Evolutionary conservation across 2,113 vertebrate species (phyloP), one percentile per base, ranked within the genome.

Genomic region (Ptilonorhynchus violaceus): DNA sequence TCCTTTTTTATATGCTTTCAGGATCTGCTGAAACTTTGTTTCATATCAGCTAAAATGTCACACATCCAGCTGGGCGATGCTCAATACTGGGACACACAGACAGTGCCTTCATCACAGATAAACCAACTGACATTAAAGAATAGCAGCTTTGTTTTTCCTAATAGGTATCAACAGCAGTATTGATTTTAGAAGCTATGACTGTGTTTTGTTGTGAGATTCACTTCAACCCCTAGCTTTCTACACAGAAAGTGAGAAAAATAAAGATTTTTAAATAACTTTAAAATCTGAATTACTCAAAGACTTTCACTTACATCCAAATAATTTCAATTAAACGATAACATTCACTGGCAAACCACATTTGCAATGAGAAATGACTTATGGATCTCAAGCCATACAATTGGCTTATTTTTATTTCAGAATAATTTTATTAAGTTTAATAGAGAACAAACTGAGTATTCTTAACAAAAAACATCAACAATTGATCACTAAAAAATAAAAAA

Each of bases 171-270:
- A 96, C 67, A 95, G 92, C 88, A 89, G 84, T 99, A 99, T 99
- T 99, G 99, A 99, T 99, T 99, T 99, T 98, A 98, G 98, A 98
- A 98, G 97, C 96, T 97, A 98, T 96, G 97, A 98, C 97, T 98
- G 97, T 95, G 94, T 97, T 98, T 98, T 97, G 98, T 97, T 97
- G 97, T 97, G 97, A 97, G 98, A 98, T 98, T 97, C 92, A 79
- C 97, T 98, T 98, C 53, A 94, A 98, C 98, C 98, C 96, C 96
- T 96, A 96, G 97, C 98, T 98, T 96, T 98, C 96, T 92, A 96
- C 84, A 87, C 31, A 74, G 76, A 83, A 94, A 97, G 79, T 68
- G 80, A 93, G 41, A 69, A 85, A 93, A 97, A 96, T 83, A 95
- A 95, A 97, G 97, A 95, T 96, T 97, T 97, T 96, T 72, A 98